Evolutionary conservation across 2,888 invertebrate species (phyloP).

Genomic region (Fragum whitleyi): DNA sequence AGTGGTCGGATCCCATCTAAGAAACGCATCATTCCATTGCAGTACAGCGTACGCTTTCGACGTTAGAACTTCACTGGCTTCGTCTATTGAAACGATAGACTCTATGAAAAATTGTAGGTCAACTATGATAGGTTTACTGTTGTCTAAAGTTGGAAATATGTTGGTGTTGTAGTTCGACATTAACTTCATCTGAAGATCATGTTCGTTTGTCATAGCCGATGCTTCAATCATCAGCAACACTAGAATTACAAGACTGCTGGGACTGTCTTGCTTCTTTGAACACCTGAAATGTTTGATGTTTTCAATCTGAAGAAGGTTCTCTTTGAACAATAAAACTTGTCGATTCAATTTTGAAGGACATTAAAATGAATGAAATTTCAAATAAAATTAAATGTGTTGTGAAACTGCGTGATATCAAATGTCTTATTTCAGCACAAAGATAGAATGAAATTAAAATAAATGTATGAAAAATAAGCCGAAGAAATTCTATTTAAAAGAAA

Average conservation of each 20-base stretch:
- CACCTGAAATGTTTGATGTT: too few relatives aligned
- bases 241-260: neutral
- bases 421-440: too few relatives aligned
- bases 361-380: too few relatives aligned
- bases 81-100: neutral
- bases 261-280: too few relatives aligned
- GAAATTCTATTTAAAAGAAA: too few relatives aligned
- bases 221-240: neutral
- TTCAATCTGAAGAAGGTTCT: too few relatives aligned
- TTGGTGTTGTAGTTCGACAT: neutral
- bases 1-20: neutral
- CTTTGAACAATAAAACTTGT: too few relatives aligned
- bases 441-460: too few relatives aligned
- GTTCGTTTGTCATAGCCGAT: neutral
- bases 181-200: neutral
- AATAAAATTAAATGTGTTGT: too few relatives aligned
- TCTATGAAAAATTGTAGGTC: neutral
- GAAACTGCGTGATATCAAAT: too few relatives aligned
- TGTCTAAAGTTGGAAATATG: neutral
- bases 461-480: too few relatives aligned
- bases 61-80: neutral
- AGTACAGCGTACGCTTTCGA: neutral
- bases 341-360: too few relatives aligned
- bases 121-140: neutral
- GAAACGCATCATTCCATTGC: neutral